These are phyloP conservation scores for Lytechinus variegatus DNA, from an alignment of 35 echinoderm and acorn worm species.

Conservation along the genomic window DNA sequence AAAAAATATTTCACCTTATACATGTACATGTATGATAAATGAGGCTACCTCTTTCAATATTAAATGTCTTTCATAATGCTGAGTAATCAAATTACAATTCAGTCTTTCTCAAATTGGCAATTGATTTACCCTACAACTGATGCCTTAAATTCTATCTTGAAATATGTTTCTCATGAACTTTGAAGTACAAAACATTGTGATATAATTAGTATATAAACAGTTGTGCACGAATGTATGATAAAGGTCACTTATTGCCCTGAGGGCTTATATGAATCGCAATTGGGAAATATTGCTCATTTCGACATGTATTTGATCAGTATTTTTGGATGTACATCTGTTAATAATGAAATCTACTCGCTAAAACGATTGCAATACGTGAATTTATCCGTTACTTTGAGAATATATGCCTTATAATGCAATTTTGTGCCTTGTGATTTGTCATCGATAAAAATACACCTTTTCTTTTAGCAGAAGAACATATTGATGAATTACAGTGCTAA, in stretches of 20 bases:
- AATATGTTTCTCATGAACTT: not conserved
- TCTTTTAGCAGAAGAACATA: not conserved
- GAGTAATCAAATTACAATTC: not conserved
- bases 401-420: not conserved
- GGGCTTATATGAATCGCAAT: too few relatives aligned
- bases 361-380: too few relatives aligned
- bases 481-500: too few relatives aligned
- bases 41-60: not conserved
- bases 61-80: not conserved
- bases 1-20: not conserved
- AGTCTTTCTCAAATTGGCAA: constrained; percentile 1
- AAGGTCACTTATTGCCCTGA: too few relatives aligned
- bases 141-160: not conserved
- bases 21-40: not conserved
- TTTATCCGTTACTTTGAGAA: too few relatives aligned
- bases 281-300: too few relatives aligned
- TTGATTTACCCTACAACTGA: not conserved
- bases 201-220: not conserved
- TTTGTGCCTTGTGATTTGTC: not conserved
- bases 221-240: too few relatives aligned
- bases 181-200: not conserved
- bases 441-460: not conserved
- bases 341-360: too few relatives aligned
- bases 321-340: too few relatives aligned
- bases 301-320: too few relatives aligned